Evolutionary conservation across 1,140 invertebrate species (phyloP), one percentile per base, ranked within the genome.

Genomic region (Heterodera schachtii): DNA sequence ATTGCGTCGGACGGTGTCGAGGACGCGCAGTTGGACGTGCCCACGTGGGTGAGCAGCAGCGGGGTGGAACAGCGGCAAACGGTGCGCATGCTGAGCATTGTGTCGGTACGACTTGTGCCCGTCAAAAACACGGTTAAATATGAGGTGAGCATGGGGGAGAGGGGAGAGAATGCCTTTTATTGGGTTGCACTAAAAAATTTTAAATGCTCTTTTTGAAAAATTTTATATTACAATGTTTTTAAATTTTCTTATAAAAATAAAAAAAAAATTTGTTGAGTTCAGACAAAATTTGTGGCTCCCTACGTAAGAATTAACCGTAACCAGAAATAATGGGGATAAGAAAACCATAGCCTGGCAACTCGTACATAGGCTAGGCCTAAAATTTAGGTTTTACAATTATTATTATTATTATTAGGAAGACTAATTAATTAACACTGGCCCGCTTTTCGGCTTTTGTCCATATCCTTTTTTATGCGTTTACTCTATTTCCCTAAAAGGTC

Each of bases 61-160:
- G 5, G 11, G 31, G 19, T 11, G 21, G 57, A 78, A 78, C 64
- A 78, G 46, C 44, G 31, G 11, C 76, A 78, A 46, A 78, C 76
- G 8, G 6, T 78, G 31, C 31, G 70, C 21, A 44, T 9, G 66
- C 43, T 78, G 57, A 69, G 76, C 70, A 70, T 78, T 44, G 76
- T 78, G 21, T 19, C 11, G 31, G 52, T 78, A 21, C 66, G 64
- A n/a, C 31, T 78, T 4, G 60, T 43, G 31, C 66, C 31, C 44
- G 9, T 78, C 21, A 78, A 70, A n/a, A 31, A 78, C 70, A 47
- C 76, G 5, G 64, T 78, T n/a, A 78, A 46, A 78, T 78, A 78
- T 21, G 76, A 78, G 21, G 74, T 76, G 21, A n/a, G 5, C 1
- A 46, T 8, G 60, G 31, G 11, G 31, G 31, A 31, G 31, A 1